phyloP scores from a whole-genome alignment of 2,888 invertebrate species.

The Tupiocoris notatus region DNA sequence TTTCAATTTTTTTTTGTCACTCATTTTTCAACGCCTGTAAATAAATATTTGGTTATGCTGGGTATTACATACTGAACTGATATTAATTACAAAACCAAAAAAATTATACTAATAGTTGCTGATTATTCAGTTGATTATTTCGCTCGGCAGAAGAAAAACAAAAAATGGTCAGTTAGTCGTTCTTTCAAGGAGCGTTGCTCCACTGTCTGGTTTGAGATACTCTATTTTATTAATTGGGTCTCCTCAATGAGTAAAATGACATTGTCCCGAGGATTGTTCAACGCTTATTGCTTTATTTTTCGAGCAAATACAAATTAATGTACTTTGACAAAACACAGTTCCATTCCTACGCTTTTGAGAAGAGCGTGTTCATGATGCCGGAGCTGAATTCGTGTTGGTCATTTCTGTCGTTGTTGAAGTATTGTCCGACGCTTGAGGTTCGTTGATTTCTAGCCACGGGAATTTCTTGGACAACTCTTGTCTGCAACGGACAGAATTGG shows the following conservation, averaged over 20 bases:
- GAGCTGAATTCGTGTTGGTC: slow-evolving; percentile 53
- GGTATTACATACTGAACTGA: background rate
- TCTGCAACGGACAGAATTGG: no score
- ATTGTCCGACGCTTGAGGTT: slow-evolving; percentile 58
- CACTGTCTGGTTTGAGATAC: no score
- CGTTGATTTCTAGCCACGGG: slow-evolving; percentile 66
- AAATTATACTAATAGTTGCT: no score
- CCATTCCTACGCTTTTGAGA: no score
- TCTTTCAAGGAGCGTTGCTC: background rate
- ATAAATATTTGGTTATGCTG: slow-evolving; percentile 14
- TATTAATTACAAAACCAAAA: no score
- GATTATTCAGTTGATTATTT: no score
- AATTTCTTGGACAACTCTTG: slow-evolving; percentile 76
- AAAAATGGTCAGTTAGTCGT: background rate
- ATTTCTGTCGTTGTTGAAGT: slow-evolving; percentile 61
- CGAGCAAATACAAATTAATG: no score
- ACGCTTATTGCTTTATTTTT: no score
- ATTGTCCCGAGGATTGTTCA: no score
- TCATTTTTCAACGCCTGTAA: slow-evolving; percentile 3
- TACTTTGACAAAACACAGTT: no score
- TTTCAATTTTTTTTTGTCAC: background rate
- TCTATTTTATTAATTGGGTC: no score
- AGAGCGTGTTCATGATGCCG: slow-evolving; percentile 34
- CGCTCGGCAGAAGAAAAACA: background rate
- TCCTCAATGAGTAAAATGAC: no score